Evolutionary conservation across 1,140 invertebrate species (phyloP), one percentile per base, ranked within the genome.

Genomic region (Eumaeus atala): DNA sequence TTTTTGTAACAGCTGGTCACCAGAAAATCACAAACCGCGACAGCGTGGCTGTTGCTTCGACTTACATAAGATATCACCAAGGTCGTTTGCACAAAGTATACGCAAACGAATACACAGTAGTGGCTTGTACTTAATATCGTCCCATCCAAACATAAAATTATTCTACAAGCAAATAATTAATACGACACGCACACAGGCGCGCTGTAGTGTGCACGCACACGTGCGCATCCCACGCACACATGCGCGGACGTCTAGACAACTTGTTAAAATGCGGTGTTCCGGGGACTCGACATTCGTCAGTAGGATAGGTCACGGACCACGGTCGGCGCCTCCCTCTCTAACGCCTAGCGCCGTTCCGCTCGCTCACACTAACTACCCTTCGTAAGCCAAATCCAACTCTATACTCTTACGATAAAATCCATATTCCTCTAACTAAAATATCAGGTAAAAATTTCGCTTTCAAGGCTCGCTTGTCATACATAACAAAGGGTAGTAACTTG

Each of bases 221-320:
- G 61, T 63, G 37, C 6, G 14, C 58, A 9, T 54, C 54, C 18
- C 14, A 50, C 65, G 63, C 81, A 80, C 77, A 82, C 79, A 66
- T 10, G 21, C 58, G 60, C 70, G 54, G 38, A 37, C 70, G 83
- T 86, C 83, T 86, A 84, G 83, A 84, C 82, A 64, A 69, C 70
- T 85, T 80, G 77, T 83, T 83, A 80, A 80, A 80, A 77, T 74
- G 75, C 77, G 70, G 68, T 79, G 77, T 86, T 83, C 80, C 79
- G 79, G 77, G 76, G 74, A 73, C 78, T 80, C 83, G 79, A 80
- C 80, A 78, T 86, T 86, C 83, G 76, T 82, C 72, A 83, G 80
- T 86, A 83, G 83, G 83, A 84, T 86, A 86, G 83, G 83, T 86
- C 83, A 84, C 83, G 81, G 80, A 84, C 80, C 70, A 80, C 69